phyloP scores from a whole-genome alignment of 2,797 vertebrate genomes.

The Sebastes alutus region DNA sequence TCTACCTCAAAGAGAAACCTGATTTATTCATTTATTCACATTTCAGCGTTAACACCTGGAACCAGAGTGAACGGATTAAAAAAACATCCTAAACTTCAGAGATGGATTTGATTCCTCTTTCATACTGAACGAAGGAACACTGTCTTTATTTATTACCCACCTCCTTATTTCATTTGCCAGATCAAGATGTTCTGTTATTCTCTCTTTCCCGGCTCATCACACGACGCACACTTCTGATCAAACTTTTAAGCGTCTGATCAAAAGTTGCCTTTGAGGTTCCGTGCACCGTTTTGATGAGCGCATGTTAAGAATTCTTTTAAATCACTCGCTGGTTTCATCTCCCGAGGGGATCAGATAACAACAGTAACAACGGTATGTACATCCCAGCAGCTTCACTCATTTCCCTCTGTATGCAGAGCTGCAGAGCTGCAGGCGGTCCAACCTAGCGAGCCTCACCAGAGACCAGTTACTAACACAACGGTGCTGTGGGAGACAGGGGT shows the following conservation, averaged over 20 bases:
- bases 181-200: conserved; percentile 49
- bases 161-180: conserved; percentile 48
- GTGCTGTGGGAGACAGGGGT: background rate
- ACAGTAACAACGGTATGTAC: background rate
- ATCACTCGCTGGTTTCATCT: background rate
- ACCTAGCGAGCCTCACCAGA: too few relatives aligned
- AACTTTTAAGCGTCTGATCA: conserved; percentile 54
- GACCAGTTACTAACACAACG: too few relatives aligned
- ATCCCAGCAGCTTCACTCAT: background rate
- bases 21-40: conserved; percentile 46
- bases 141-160: conserved; percentile 40
- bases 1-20: conserved; percentile 26
- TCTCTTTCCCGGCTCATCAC: conserved; percentile 15
- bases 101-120: conserved; percentile 24
- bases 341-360: conserved; percentile 24
- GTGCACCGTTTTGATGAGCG: conserved; percentile 26
- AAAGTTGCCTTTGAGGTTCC: conserved; percentile 28
- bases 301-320: conserved; percentile 36
- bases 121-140: background rate
- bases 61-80: background rate
- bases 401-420: background rate
- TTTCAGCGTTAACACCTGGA: conserved; percentile 34
- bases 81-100: background rate
- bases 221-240: conserved; percentile 42
- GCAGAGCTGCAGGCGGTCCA: background rate